These are phyloP conservation scores for Gambusia yucatana DNA, from an alignment of 2,797 vertebrate species.

Conservation along the genomic window DNA sequence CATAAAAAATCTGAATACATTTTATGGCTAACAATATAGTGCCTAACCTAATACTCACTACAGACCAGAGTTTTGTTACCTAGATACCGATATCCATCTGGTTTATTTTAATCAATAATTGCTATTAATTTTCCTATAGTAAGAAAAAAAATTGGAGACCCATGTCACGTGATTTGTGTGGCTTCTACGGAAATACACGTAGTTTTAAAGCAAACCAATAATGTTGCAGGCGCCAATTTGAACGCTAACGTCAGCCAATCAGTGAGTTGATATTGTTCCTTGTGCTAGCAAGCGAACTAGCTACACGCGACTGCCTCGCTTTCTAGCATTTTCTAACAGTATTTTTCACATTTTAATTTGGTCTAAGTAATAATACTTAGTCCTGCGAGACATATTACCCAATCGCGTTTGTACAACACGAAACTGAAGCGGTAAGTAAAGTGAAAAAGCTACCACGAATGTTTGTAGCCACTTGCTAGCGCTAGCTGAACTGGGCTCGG, in stretches of 20 bases:
- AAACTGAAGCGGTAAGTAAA: conserved; percentile 60
- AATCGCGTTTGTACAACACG: background rate
- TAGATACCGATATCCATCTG: background rate
- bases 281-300: conserved; percentile 3
- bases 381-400: background rate
- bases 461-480: background rate
- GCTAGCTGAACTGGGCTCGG: conserved; percentile 29
- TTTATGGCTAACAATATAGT: background rate
- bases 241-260: conserved; percentile 74
- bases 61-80: background rate
- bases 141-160: background rate
- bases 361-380: background rate
- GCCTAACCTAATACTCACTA: background rate
- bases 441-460: accelerated
- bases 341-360: background rate
- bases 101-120: background rate
- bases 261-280: background rate
- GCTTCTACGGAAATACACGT: conserved; percentile 39
- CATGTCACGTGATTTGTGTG: conserved; percentile 38
- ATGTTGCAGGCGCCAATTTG: conserved; percentile 59
- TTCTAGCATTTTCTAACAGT: background rate
- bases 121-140: background rate
- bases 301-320: conserved; percentile 26
- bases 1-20: background rate
- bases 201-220: conserved; percentile 53